Evolutionary conservation across 2,113 vertebrate species (phyloP).

Genomic region (Vireo altiloquus): DNA sequence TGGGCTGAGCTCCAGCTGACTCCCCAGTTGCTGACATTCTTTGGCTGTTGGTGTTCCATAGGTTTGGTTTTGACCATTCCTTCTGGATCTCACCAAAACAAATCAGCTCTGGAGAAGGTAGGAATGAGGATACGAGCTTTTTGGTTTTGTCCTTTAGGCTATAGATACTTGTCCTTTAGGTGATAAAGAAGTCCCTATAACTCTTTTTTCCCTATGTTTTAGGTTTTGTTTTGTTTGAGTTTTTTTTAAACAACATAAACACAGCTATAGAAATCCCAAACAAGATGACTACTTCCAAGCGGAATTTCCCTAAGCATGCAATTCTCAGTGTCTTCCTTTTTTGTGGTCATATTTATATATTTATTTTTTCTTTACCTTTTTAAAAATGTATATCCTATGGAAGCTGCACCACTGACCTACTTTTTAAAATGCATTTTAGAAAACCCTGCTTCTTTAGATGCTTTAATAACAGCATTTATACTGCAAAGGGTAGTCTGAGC

Average conservation of each 20-base stretch:
- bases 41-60: background rate
- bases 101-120: background rate
- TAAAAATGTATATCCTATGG: background rate
- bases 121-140: background rate
- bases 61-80: background rate
- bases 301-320: background rate
- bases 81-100: background rate
- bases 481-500: background rate
- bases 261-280: background rate
- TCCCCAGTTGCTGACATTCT: accelerated
- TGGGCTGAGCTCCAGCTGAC: background rate
- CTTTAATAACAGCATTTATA: background rate
- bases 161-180: background rate
- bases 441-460: background rate
- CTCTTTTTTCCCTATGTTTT: background rate
- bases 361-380: background rate
- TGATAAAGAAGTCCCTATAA: background rate
- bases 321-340: background rate
- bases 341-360: background rate
- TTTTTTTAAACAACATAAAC: background rate
- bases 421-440: background rate
- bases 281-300: background rate
- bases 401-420: background rate
- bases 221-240: no score
- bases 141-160: background rate